Evolutionary conservation across 2,797 vertebrate species (phyloP), one percentile per base, ranked within the genome.

Genomic region (Alca torda): DNA sequence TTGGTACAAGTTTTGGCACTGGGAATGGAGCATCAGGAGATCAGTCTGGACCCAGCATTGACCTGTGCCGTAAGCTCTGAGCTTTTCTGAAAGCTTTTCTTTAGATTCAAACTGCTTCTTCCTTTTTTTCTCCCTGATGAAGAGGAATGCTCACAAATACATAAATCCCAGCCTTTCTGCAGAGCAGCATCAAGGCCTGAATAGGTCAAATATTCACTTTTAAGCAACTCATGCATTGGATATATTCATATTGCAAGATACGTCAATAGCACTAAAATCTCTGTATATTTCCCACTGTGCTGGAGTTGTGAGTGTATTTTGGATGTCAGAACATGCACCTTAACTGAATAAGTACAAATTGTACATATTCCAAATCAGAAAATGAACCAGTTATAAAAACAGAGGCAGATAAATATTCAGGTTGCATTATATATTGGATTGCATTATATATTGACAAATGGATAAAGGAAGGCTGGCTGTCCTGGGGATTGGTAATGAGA

Each of bases 381-480:
- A 91, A 89, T 56, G 12, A 21, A 51, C 26, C 75, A 85, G 19
- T 30, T 51, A 75, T 81, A 50, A 92, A 81, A 94, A 88, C 4
- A 65, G 51, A 92, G n/a, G 75, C 33, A 85, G 33, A 90, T 39
- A 95, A 93, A 83, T 67, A 86, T 54, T 76, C 96, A 86, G 48
- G 24, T 11, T 89, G 26, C 31, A 56, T 94, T 96, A 90, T 87
- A 76, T 68, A 73, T 81, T 82, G 77, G 72, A 95, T 91, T 96
- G 37, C 24, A 68, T 95, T 96, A 84, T 91, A 65, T 88, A 81
- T 94, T 94, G 89, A 89, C 78, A 87, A 85, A 57, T 72, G 64
- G 63, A 85, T 87, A 91, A 82, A 95, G 60, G 35, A 82, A 12
- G 61, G 68, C 60, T 46, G 87, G 31, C n/a, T 96, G 19, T 93